phyloP scores from a whole-genome alignment of 2,797 vertebrate species.

The Enoplosus armatus region DNA sequence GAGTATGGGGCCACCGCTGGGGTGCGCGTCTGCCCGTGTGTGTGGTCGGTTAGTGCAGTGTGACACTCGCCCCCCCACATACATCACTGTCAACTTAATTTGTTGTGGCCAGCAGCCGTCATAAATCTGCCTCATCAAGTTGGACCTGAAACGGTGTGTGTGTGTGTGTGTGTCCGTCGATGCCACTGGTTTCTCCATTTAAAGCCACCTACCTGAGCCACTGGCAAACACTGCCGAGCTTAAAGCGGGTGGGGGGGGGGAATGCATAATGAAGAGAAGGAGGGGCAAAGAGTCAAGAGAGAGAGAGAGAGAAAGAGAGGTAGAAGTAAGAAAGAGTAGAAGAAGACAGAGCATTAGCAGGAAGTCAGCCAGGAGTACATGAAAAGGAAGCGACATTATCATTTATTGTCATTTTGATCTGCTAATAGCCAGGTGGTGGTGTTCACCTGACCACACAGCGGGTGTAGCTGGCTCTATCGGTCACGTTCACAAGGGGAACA shows the following conservation, averaged over 20 bases:
- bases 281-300: neutral
- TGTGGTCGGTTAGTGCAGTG: conserved; percentile 85
- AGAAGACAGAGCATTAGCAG: neutral
- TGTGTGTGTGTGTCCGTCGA: neutral
- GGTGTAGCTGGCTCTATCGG: no score
- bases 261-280: neutral
- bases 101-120: conserved; percentile 96
- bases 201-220: conserved; percentile 77
- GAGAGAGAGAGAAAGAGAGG: neutral
- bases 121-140: conserved; percentile 97
- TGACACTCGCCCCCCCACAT: conserved; percentile 92
- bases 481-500: no score
- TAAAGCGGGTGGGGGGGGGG: no score
- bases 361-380: neutral
- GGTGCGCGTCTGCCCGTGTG: conserved; percentile 15
- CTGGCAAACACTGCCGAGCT: conserved; percentile 62
- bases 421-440: no score
- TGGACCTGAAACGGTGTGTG: conserved; percentile 78
- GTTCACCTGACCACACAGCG: no score
- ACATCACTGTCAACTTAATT: conserved; percentile 98
- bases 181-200: conserved; percentile 80
- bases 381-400: neutral
- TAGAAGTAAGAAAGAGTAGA: neutral
- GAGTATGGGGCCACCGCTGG: conserved; percentile 85
- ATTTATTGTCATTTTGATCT: neutral